Evolutionary conservation across 37 sponge, comb jelly and placozoan genomes (phyloP), one percentile per base, ranked within the genome.

Genomic region (Spongilla lacustris): DNA sequence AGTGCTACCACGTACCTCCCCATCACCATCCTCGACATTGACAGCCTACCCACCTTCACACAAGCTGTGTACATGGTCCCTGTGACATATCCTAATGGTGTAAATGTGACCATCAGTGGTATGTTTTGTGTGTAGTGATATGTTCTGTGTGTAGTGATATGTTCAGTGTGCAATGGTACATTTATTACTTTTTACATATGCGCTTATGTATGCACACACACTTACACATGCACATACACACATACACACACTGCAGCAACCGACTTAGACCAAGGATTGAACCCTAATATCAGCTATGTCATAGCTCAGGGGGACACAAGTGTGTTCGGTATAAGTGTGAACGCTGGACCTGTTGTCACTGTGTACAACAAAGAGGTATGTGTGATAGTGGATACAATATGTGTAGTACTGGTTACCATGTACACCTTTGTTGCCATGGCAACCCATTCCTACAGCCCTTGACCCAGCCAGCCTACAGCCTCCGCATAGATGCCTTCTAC

Each of bases 11-110:
- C 23, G 0, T 71, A 69, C 33, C 67, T 90, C 33, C 27, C 48
- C 26, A 26, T 90, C n/a, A 75, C 81, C 22, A 86, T 90, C 5
- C 10, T 2, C 17, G 91, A 90, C 66, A 71, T 77, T 14, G 19
- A 14, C 58, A 10, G 19, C 58, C 11, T 58, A 17, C 58, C 58
- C 58, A 17, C 58, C 58, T 58, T 58, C 58, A 58, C 58, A 58
- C 58, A 58, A 58, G 58, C 58, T 58, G 58, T 58, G 19, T 58
- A 58, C 58, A 6, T 58, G 58, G 58, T 58, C 21, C 11, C 58
- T 10, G 58, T 58, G 14, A 58, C 21, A 6, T 58, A 58, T 17
- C 58, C 58, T 58, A 58, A 58, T 58, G 58, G 21, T 17, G 58
- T 17, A 17, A 58, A 58, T 58, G 21, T 58, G 19, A 58, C 58